Percentiles rank a stretch among this genome's conserved stretches.
Evolutionary conservation across 2,797 vertebrate species (phyloP).

Genomic region (Amniataba percoides): DNA sequence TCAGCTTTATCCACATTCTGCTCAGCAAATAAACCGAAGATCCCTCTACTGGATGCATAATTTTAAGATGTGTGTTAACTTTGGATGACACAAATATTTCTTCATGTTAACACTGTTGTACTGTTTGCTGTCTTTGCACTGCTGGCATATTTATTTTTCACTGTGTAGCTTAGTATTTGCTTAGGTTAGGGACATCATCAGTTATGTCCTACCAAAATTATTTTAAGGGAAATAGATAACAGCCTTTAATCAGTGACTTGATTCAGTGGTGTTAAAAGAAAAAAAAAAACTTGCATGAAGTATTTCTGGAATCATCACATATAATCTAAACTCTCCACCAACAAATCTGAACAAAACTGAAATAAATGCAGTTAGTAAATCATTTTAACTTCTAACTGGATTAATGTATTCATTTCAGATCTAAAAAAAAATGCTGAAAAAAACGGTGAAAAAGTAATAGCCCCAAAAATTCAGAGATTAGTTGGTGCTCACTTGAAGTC

Average conservation of each 20-base stretch:
- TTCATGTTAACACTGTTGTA: not conserved
- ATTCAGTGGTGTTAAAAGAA: not conserved
- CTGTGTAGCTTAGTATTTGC: not conserved
- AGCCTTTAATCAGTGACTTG: not conserved
- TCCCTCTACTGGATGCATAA: not conserved
- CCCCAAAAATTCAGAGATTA: not conserved
- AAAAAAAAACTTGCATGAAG: not conserved
- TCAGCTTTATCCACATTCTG: conserved; percentile 16
- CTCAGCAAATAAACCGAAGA: not conserved
- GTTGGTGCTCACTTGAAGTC: not conserved
- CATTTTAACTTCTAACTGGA: not conserved
- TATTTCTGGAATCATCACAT: not conserved
- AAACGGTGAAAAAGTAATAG: not conserved
- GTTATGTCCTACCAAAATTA: not conserved
- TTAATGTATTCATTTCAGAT: not conserved
- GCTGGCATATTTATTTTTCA: too few species aligned
- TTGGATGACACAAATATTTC: not conserved
- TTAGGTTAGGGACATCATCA: not conserved
- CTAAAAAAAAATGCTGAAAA: too few species aligned
- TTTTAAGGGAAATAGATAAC: not conserved
- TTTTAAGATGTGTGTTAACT: conserved; percentile 1
- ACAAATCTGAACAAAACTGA: not conserved
- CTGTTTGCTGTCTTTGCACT: too few species aligned
- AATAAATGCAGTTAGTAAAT: not conserved
- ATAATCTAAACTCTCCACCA: not conserved